Evolutionary conservation across 2,888 invertebrate genomes (phyloP).

Genomic region (Dinocampus coccinellae): DNA sequence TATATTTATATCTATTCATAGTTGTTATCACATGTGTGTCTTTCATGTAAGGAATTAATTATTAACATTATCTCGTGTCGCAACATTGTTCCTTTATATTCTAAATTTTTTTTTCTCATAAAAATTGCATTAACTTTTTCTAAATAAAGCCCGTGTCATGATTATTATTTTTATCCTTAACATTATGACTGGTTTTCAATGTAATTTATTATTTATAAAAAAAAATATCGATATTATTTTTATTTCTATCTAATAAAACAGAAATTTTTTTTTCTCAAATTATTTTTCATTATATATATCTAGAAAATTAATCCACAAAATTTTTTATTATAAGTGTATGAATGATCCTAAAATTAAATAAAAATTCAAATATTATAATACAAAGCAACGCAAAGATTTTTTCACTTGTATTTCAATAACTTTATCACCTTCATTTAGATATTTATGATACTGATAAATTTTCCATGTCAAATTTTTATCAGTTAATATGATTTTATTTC

Average conservation of each 20-base stretch:
- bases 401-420: no score
- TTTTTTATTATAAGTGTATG: no score
- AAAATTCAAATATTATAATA: not conserved
- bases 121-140: constrained; percentile 22
- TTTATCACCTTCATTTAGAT: not conserved
- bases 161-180: not conserved
- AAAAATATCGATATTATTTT: not conserved
- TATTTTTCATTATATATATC: not conserved
- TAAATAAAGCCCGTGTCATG: constrained; percentile 2
- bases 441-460: no score
- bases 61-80: constrained; percentile 36
- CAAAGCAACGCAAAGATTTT: not conserved
- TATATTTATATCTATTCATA: constrained; percentile 24
- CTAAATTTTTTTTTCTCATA: constrained; percentile 11
- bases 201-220: not conserved
- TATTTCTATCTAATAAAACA: not conserved
- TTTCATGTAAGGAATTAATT: constrained; percentile 40
- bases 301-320: no score
- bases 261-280: not conserved
- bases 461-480: not conserved
- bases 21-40: constrained; percentile 43
- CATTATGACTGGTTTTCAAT: not conserved
- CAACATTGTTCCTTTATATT: constrained; percentile 36
- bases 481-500: not conserved
- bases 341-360: no score